A percentile compares a stretch with the other conserved stretches of the same genome.
Evolutionary conservation across 2,888 invertebrate genomes (phyloP).

Genomic region (Papilio protenor): DNA sequence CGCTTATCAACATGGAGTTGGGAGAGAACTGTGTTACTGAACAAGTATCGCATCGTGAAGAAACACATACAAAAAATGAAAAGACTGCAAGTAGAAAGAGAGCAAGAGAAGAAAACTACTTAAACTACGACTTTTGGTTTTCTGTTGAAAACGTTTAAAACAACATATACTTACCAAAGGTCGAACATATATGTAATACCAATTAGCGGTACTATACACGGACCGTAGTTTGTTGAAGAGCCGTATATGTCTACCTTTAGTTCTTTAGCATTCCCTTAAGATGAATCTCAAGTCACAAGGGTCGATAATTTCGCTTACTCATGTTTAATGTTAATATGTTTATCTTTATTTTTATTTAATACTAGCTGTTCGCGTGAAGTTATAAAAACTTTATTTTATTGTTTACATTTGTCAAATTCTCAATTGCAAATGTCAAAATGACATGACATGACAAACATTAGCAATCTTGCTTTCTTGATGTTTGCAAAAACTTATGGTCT

Average conservation of each 20-base stretch:
- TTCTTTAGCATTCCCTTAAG: neutral
- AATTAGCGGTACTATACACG: neutral
- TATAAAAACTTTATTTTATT: too few species aligned
- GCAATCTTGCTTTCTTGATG: too few species aligned
- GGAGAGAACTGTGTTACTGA: slow-evolving; percentile 63
- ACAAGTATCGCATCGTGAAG: slow-evolving; percentile 63
- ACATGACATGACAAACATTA: too few species aligned
- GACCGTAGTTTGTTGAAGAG: neutral
- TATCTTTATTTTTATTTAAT: neutral
- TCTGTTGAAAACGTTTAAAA: neutral
- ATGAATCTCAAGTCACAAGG: neutral
- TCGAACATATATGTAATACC: neutral
- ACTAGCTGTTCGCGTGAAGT: too few species aligned
- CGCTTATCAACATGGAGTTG: slow-evolving; percentile 71
- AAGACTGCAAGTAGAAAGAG: slow-evolving; percentile 52
- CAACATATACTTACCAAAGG: neutral
- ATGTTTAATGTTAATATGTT: neutral
- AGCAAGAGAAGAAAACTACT: slow-evolving; percentile 27
- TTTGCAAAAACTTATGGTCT: too few species aligned
- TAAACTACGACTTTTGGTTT: neutral
- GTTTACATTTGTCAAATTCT: too few species aligned
- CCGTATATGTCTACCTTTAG: neutral
- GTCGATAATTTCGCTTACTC: neutral
- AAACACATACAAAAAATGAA: slow-evolving; percentile 62
- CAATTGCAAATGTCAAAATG: too few species aligned